A percentile compares a stretch with the other conserved stretches of the same genome.
Evolutionary conservation across 2,797 vertebrate species (phyloP).

Genomic region (Oreonectes daqikongensis): DNA sequence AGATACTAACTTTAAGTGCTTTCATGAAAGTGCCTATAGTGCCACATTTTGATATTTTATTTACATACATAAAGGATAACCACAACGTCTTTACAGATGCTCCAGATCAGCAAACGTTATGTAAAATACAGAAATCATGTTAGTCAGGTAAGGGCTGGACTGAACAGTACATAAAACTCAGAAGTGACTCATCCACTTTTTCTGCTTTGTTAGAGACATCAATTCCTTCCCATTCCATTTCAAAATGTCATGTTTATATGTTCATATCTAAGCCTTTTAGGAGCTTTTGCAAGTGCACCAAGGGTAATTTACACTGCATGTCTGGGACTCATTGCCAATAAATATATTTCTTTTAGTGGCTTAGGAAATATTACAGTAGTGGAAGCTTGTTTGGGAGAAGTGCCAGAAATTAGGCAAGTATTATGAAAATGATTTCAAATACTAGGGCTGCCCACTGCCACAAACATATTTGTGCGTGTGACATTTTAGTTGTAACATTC

Average conservation of each 20-base stretch:
- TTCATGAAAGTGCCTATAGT: not conserved
- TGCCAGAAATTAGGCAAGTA: conserved; percentile 23
- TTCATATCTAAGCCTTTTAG: conserved; percentile 66
- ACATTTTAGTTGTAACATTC: not conserved
- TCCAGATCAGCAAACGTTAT: not conserved
- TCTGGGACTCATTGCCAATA: conserved; percentile 60
- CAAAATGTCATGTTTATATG: conserved; percentile 57
- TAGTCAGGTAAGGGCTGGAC: conserved; percentile 16
- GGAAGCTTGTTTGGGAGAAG: conserved; percentile 25
- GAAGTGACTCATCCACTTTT: not conserved
- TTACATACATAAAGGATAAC: not conserved
- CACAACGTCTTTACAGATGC: not conserved
- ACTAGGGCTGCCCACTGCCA: not conserved
- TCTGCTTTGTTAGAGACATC: not conserved
- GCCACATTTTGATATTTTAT: not conserved
- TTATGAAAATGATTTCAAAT: conserved; percentile 2
- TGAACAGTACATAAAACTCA: not conserved
- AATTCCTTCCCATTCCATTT: conserved; percentile 21
- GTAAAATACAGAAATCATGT: not conserved
- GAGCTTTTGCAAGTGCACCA: conserved; percentile 66
- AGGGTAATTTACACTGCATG: conserved; percentile 66
- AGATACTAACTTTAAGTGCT: not conserved
- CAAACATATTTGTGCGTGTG: not conserved
- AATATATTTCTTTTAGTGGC: conserved; percentile 63
- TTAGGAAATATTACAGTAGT: conserved; percentile 62